Base-by-base conservation (phyloP, 1,140 invertebrate species). In the Amyelois transitella region DNA sequence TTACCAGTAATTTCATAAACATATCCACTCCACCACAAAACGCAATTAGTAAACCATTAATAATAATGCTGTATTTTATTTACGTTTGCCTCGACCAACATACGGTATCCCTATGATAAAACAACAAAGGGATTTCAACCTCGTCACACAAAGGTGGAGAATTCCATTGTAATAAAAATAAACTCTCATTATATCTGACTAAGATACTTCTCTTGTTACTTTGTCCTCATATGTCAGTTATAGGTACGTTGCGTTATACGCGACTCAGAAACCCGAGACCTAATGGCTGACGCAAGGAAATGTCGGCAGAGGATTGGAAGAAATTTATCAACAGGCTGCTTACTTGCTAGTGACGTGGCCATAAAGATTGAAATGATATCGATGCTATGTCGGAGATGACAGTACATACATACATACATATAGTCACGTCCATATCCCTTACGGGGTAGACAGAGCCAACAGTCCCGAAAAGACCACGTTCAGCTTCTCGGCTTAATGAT, bases 321-420 rank as follows among this genome's bases (percentile, higher is more conserved):
- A 45, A 45, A 19, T 45, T 45, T 45, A 45, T 45, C 43, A 45
- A 45, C 43, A 45, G 43, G 18, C 43, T 45, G 43, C 32, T 38
- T 38, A 38, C 32, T 38, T 38, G 12, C 0, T 38, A 38, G 32
- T 38, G 32, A 38, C 17, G 12, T 1, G 32, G 32, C n/a, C n/a
- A n/a, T 4, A 38, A 1, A 10, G 2, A 12, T 8, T 10, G 3
- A 6, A 12, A 28, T 10, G 17, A 8, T 38, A 38, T 38, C 32
- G 32, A 38, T 38, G 17, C 8, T 5, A 24, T 24, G 3, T 24
- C 3, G 3, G 3, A 5, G 22, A 8, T 5, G 22, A 24, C 3
- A 24, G n/a, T n/a, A n/a, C n/a, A n/a, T n/a, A n/a, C n/a, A n/a
- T n/a, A n/a, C n/a, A n/a, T n/a, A n/a, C n/a, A n/a, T n/a, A n/a